Conservation (phyloP, 2,113 vertebrate genomes). For the Podarcis muralis region DNA sequence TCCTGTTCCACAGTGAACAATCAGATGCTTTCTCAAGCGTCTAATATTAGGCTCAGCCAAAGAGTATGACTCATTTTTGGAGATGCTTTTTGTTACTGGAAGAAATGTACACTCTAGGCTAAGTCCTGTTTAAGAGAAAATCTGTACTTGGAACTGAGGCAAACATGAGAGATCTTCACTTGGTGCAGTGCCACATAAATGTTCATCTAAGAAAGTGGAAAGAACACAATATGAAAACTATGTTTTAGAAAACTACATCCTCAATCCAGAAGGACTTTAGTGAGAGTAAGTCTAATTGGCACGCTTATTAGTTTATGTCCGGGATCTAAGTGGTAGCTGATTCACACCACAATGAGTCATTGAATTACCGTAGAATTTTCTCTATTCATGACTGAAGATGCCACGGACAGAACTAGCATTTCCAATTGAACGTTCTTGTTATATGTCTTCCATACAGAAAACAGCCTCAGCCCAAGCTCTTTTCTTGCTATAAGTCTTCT, state of each 20-base stretch:
- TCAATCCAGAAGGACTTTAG: too few species aligned
- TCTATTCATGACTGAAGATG: background rate
- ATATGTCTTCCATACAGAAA: background rate
- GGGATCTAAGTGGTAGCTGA: too few species aligned
- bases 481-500: background rate
- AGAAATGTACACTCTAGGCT: background rate
- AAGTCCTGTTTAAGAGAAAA: background rate
- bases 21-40: background rate
- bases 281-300: too few species aligned
- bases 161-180: background rate
- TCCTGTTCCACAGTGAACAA: too few species aligned
- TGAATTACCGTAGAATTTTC: too few species aligned
- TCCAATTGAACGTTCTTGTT: background rate
- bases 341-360: too few species aligned
- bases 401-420: background rate
- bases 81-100: background rate
- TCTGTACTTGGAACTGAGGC: background rate
- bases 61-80: background rate
- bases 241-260: too few species aligned
- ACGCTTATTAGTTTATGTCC: too few species aligned
- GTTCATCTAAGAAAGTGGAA: background rate
- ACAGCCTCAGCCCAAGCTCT: background rate
- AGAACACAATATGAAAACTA: too few species aligned
- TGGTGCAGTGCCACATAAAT: background rate
- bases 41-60: background rate